Evolutionary conservation across 2,797 vertebrate genomes (phyloP).

Genomic region (Macropodus opercularis): DNA sequence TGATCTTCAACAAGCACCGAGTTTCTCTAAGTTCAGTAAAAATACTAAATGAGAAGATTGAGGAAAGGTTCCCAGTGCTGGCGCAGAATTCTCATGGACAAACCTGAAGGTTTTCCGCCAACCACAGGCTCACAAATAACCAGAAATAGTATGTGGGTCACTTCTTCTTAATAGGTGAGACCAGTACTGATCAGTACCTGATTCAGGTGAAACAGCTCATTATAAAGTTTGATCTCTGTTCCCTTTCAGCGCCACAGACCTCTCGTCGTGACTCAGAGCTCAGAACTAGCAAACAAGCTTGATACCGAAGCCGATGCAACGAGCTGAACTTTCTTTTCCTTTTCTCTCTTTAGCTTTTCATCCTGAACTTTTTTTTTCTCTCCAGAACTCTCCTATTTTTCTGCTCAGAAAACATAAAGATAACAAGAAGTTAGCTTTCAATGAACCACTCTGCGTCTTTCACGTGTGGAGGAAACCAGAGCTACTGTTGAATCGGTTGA

Average conservation of each 20-base stretch:
- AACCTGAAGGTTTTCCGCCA: conserved; percentile 42
- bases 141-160: conserved; percentile 64
- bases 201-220: conserved; percentile 65
- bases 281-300: conserved; percentile 14
- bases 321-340: conserved; percentile 19
- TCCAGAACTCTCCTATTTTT: no score
- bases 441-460: no score
- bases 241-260: conserved; percentile 47
- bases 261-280: conserved; percentile 45
- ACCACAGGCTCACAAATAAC: conserved; percentile 39
- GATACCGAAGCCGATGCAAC: conserved; percentile 3
- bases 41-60: no score
- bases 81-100: conserved; percentile 27
- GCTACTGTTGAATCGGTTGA: no score
- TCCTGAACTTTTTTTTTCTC: conserved; percentile 4
- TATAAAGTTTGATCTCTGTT: conserved; percentile 61
- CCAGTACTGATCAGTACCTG: no score
- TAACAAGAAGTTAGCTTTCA: no score
- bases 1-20: not conserved
- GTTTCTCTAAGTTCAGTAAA: conserved; percentile 23
- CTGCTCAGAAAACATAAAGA: no score
- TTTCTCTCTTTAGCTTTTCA: conserved; percentile 4
- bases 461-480: no score
- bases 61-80: conserved; percentile 28
- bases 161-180: conserved; percentile 57